phyloP scores from a whole-genome alignment of 1,140 invertebrate species.

The Aphelinus atriplicis region DNA sequence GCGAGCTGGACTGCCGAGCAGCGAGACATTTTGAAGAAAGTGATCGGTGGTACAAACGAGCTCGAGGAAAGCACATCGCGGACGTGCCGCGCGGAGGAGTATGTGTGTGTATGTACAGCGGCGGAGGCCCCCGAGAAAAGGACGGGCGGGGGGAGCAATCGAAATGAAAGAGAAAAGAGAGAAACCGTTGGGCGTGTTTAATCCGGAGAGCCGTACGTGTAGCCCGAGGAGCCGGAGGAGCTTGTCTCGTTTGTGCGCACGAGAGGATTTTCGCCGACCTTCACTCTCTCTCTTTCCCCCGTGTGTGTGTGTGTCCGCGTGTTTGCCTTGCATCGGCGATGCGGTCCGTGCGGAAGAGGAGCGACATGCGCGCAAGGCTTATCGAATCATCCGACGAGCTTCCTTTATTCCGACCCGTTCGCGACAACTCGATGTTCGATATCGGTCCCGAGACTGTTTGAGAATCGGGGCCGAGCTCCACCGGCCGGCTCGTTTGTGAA shows the following conservation, averaged over 20 bases:
- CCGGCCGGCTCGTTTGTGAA: no score
- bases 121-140: no score
- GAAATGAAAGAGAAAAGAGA: slow-evolving; percentile 31
- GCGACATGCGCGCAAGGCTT: neutral
- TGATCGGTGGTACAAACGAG: neutral
- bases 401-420: neutral
- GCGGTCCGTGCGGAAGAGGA: neutral
- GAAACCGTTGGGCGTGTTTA: slow-evolving; percentile 30
- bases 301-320: neutral
- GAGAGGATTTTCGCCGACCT: slow-evolving; percentile 23
- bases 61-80: neutral
- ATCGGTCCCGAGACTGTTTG: no score
- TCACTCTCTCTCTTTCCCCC: neutral
- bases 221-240: slow-evolving; percentile 41
- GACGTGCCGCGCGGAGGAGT: neutral
- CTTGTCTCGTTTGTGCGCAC: slow-evolving; percentile 35
- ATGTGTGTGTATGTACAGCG: neutral
- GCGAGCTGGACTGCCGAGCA: no score
- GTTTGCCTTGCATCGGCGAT: slow-evolving; percentile 33
- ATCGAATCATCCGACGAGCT: slow-evolving; percentile 19
- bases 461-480: no score
- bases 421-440: neutral
- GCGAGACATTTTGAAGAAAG: no score
- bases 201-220: slow-evolving; percentile 10
- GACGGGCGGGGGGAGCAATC: no score